Evolutionary conservation across 2,797 vertebrate species (phyloP).

Genomic region (Danio kyathit): DNA sequence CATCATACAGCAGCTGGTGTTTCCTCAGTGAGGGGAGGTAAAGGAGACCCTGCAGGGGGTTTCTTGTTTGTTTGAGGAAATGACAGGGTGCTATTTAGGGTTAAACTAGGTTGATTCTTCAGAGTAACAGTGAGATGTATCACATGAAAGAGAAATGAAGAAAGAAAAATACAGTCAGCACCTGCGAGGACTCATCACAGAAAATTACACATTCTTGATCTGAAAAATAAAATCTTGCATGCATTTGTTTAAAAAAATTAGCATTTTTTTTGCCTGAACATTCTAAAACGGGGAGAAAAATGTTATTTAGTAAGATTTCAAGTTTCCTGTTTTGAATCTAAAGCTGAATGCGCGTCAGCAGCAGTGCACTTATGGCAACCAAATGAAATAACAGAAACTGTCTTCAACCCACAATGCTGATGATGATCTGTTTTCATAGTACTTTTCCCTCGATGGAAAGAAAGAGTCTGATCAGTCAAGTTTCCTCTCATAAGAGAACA

Average conservation of each 20-base stretch:
- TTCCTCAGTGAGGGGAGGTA: slow-evolving; percentile 6
- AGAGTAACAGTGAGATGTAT: neutral
- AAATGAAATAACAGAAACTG: slow-evolving; percentile 2
- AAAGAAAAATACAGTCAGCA: neutral
- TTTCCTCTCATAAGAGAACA: slow-evolving; percentile 1
- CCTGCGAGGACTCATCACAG: neutral
- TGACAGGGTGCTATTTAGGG: neutral
- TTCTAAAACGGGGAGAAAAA: slow-evolving; percentile 20
- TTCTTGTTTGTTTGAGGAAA: neutral
- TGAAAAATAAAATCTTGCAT: neutral
- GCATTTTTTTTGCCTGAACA: neutral
- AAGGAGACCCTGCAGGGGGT: slow-evolving; percentile 15
- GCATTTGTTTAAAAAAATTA: neutral
- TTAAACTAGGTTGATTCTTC: neutral
- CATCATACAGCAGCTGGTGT: neutral
- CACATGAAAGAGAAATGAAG: neutral
- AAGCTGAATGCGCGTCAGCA: slow-evolving; percentile 9
- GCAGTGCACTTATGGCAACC: slow-evolving; percentile 27
- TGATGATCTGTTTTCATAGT: neutral
- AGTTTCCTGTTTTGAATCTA: slow-evolving; percentile 56
- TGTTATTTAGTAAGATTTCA: slow-evolving; percentile 34
- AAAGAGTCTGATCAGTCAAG: slow-evolving; percentile 4
- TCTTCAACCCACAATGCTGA: neutral
- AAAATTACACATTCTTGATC: neutral
- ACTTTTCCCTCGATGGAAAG: neutral